Conservation (phyloP, 2,888 invertebrate genomes). For the Eupithecia insigniata region DNA sequence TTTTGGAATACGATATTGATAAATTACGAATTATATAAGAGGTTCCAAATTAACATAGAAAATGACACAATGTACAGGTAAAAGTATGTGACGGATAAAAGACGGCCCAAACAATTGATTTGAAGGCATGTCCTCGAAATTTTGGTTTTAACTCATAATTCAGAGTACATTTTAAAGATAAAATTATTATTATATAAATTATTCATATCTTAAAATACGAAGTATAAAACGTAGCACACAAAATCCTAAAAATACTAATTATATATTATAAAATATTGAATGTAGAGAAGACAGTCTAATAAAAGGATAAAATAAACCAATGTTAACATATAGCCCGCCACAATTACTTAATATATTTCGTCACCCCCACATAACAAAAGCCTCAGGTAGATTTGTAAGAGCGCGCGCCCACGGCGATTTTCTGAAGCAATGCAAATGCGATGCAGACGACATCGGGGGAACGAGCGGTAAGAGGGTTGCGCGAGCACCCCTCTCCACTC, state of each 20-base stretch:
- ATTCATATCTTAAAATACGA: neutral
- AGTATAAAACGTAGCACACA: conserved; percentile 5
- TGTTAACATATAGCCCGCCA: neutral
- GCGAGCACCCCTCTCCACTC: too few species aligned
- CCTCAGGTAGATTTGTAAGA: neutral
- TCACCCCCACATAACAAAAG: neutral
- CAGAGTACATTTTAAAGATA: neutral
- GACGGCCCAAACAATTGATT: neutral
- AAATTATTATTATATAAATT: neutral
- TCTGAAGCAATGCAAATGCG: too few species aligned
- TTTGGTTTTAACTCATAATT: neutral
- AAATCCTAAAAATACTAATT: neutral
- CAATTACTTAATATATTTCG: neutral
- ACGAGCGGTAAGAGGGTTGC: too few species aligned
- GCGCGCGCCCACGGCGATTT: too few species aligned
- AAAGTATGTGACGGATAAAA: neutral
- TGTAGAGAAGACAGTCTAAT: conserved; percentile 5
- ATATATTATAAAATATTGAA: neutral
- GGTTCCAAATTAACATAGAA: neutral
- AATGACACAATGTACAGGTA: neutral
- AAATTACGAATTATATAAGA: neutral
- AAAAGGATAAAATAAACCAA: neutral
- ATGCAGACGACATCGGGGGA: too few species aligned
- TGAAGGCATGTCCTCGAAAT: neutral
- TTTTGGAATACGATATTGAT: neutral